A percentile compares a stretch with the other conserved stretches of the same genome.
phyloP scores from a whole-genome alignment of 2,113 vertebrate species.

The Muscicapa adusta region DNA sequence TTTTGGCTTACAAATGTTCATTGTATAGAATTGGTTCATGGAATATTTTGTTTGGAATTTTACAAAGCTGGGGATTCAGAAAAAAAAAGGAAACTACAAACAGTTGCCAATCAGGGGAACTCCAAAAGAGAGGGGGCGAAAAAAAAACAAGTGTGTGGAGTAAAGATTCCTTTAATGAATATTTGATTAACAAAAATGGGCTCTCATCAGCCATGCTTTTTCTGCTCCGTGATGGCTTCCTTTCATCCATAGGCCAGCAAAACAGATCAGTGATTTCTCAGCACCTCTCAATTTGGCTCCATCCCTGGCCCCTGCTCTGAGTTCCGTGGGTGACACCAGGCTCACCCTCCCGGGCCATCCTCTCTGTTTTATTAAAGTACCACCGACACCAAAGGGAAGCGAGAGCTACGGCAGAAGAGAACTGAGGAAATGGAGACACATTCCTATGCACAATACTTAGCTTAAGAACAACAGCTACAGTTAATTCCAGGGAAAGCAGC shows the following conservation, averaged over 20 bases:
- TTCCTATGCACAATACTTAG: constrained; percentile 35
- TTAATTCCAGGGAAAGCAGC: constrained; percentile 42
- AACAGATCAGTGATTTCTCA: constrained; percentile 58
- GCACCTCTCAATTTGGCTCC: constrained; percentile 56
- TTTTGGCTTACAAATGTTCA: constrained; percentile 49
- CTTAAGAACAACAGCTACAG: constrained; percentile 26
- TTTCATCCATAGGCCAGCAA: constrained; percentile 84
- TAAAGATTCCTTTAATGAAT: constrained; percentile 53
- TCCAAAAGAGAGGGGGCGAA: constrained; percentile 12
- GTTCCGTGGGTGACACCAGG: constrained; percentile 13
- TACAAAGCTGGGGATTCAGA: constrained; percentile 13
- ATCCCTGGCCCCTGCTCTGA: constrained; percentile 9
- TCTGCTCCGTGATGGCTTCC: constrained; percentile 83
- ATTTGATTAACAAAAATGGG: constrained; percentile 70
- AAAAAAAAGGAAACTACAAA: constrained; percentile 33
- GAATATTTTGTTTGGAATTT: constrained; percentile 62
- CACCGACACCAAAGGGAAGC: constrained; percentile 66
- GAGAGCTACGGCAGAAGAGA: neutral
- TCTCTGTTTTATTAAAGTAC: constrained; percentile 72
- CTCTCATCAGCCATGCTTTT: constrained; percentile 79
- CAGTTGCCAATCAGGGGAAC: constrained; percentile 71
- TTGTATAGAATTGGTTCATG: constrained; percentile 44
- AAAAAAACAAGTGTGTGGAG: neutral
- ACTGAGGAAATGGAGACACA: neutral
- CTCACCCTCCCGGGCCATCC: constrained; percentile 50